phyloP scores from a whole-genome alignment of 2,888 invertebrate genomes.

The Argynnis bischoffii region DNA sequence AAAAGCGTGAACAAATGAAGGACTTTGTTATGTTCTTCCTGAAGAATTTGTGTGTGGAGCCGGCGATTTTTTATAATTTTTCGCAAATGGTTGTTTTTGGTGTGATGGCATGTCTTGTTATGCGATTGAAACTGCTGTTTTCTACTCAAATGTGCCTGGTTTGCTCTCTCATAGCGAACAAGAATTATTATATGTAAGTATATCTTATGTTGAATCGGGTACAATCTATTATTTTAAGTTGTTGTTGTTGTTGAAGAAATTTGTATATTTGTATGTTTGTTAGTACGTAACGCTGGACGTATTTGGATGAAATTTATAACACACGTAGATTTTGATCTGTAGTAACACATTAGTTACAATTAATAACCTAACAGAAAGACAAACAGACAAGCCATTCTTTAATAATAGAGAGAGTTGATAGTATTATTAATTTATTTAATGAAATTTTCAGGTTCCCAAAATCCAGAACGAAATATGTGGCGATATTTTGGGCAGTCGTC shows the following conservation, averaged over 20 bases:
- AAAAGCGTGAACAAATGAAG: constrained; percentile 35
- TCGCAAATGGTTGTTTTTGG: constrained; percentile 87
- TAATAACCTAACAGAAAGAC: too few species aligned
- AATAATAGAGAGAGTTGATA: too few species aligned
- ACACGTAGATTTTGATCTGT: too few species aligned
- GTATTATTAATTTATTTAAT: not conserved
- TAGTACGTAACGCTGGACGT: too few species aligned
- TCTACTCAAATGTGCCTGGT: constrained; percentile 90
- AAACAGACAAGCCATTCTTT: too few species aligned
- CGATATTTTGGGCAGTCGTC: constrained; percentile 49
- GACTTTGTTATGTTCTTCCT: constrained; percentile 53
- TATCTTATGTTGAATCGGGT: not conserved
- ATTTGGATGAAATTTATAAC: too few species aligned
- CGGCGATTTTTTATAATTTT: constrained; percentile 86
- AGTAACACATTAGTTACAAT: too few species aligned
- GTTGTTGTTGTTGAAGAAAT: too few species aligned
- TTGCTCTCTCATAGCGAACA: constrained; percentile 84
- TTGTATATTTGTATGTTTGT: too few species aligned
- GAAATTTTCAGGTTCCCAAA: constrained; percentile 42
- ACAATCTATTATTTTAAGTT: too few species aligned
- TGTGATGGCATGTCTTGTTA: constrained; percentile 88
- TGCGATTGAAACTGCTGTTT: constrained; percentile 90
- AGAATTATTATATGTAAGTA: constrained; percentile 79
- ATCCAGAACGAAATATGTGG: constrained; percentile 45
- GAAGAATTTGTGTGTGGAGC: constrained; percentile 67